Conservation (phyloP, 2,797 vertebrate species). For the Eurystomus glaucurus region DNA sequence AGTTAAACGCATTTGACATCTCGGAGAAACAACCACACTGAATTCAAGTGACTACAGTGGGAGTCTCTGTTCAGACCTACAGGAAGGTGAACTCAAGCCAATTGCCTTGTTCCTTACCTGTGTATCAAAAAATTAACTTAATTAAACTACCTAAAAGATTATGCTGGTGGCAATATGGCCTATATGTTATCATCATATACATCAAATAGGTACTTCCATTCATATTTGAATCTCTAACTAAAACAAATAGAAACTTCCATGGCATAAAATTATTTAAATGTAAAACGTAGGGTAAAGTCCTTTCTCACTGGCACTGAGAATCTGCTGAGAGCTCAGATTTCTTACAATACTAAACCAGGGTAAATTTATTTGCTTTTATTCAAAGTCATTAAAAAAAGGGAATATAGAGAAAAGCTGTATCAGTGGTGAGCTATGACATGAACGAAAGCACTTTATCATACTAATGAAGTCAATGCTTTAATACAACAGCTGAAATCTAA, state of each 20-base stretch:
- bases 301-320: not conserved
- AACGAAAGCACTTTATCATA: not conserved
- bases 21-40: fast-evolving
- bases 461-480: not conserved
- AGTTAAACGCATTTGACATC: not conserved
- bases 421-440: not conserved
- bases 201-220: not conserved
- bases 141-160: not conserved
- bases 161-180: not conserved
- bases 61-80: not conserved
- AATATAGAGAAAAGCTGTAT: not conserved
- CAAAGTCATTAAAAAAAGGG: not conserved
- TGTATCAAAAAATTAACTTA: not conserved
- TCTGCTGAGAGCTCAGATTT: not conserved
- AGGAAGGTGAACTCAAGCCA: not conserved
- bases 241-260: not conserved
- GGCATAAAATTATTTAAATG: not conserved
- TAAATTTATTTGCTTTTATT: not conserved
- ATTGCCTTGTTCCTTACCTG: fast-evolving
- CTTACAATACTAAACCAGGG: not conserved
- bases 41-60: not conserved
- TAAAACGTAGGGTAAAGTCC: not conserved
- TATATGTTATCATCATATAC: not conserved
- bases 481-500: not conserved
- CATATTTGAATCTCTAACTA: not conserved